Base-by-base conservation (phyloP, 2,888 invertebrate genomes). In the Tetramorium bicarinatum region DNA sequence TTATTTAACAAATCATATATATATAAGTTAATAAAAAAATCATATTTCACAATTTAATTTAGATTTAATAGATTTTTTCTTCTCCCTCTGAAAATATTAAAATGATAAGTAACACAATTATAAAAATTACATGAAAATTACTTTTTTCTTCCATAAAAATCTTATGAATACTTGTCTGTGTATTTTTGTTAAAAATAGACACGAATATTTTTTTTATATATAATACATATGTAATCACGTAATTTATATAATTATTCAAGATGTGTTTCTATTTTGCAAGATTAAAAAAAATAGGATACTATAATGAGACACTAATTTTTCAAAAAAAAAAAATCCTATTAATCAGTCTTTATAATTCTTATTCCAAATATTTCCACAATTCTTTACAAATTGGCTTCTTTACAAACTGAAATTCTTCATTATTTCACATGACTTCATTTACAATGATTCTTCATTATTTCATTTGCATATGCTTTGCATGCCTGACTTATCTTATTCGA, bases 261-360 rank as follows among this genome's bases (percentile, higher is more conserved):
- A 21, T 67, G 21, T 29, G 15, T 47, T 59, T 67, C n/a, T 34
- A 21, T 44, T 56, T 18, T 25, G 13, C 13, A 2, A 18, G 38
- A 61, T n/a, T 4, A 25, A 80, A 71, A 25, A 77, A 69, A 21
- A 61, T 38, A 0, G 34, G 6, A n/a, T 29, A 6, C n/a, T 56
- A 2, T 44, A 44, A 38, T 34, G 25, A 56, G 13, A 61, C 6
- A 13, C 15, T 59, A 25, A 7, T 38, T 62, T n/a, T n/a, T n/a
- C n/a, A n/a, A n/a, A n/a, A 25, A 18, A 79, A 41, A n/a, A 13
- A 80, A 47, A 59, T 61, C 1, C 15, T 76, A 44, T 67, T 56
- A 77, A 44, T 80, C 79, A 80, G 71, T 80, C 79, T 80, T 79
- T 38, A 34, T 34, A 34, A n/a, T 59, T 77, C 13, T 29, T 47